Evolutionary conservation across 2,888 invertebrate genomes (phyloP), one percentile per base, ranked within the genome.

Genomic region (Limnephilus lunatus): DNA sequence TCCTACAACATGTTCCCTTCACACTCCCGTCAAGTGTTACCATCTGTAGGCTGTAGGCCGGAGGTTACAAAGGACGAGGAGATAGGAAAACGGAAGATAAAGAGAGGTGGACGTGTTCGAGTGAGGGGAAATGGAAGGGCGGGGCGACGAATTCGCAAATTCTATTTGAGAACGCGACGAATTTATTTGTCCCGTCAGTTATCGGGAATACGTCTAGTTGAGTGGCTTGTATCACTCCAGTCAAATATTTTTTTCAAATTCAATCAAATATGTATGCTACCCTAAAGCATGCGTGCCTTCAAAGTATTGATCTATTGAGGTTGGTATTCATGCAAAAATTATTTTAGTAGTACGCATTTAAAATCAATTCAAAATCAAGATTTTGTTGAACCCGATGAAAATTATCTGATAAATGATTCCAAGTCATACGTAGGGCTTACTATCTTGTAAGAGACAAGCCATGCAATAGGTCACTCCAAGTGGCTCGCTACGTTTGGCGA

Each of bases 61-160:
- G n/a, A 68, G 68, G 68, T 68, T 25, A 68, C 68, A 68, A 68
- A 68, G 68, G 25, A 9, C n/a, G 68, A 25, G 68, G 68, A 68
- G 68, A 68, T 32, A 32, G 32, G 15, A n/a, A 32, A 83, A 32
- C 31, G 83, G 32, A 25, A 35, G 31, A 83, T 32, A 35, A 83
- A 83, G 83, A 35, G 83, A 32, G 83, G 35, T 35, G 83, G 83
- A 83, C 83, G 86, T 30, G n/a, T 48, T 86, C n/a, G 68, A 68
- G 68, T 68, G 68, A 35, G 86, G 68, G 25, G 68, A 68, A 68
- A 5, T 25, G 86, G 30, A n/a, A n/a, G 30, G 2, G 44, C 39
- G 4, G n/a, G 12, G 48, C 44, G 91, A 89, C 90, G 87, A 92
- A 92, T 93, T 93, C 91, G 89, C 90, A 92, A 92, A 93, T 93